Evolutionary conservation across 2,888 invertebrate genomes (phyloP), one percentile per base, ranked within the genome.

Genomic region (Heteromyza rotundicornis): DNA sequence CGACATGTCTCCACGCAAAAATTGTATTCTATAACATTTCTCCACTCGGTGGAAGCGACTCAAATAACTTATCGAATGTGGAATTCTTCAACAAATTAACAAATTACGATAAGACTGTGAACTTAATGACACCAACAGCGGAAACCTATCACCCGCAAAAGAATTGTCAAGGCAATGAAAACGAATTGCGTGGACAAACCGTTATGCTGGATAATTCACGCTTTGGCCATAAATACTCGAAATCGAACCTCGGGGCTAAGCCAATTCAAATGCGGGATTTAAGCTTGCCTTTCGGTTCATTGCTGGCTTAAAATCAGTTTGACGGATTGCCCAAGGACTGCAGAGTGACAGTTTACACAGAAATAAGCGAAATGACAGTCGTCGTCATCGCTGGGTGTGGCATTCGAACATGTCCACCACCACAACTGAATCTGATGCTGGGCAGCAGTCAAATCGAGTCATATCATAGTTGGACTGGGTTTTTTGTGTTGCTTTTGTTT

Each of bases 251-350:
- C 16, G 51, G 14, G 12, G n/a, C 40, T 7, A n/a, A 8, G 14
- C 51, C 24, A 36, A 20, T 24, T 23, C 12, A 19, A 47, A 32
- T 54, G 23, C 20, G 47, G 27, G 36, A 47, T 53, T 20, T 54
- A 55, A 36, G 55, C 36, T 23, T 35, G 56, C 49, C 49, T 55
- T 49, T 50, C 32, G 35, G 23, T 47, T 12, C 22, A 52, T 35
- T 47, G 59, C 14, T 20, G 20, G 17, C 5, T 36, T 59, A 36
- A 47, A 47, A 20, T 14, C 47, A n/a, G 20, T 57, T 58, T 68
- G 67, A 68, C 44, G 65, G 65, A 65, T 68, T 66, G 63, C 55
- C 64, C 64, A 68, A 68, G 64, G 65, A 63, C 64, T 64, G 59
- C 51, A 44, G 59, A 61, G 61, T 68, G 67, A 68, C 67, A 65